Evolutionary conservation across 2,888 invertebrate species (phyloP), one percentile per base, ranked within the genome.

Genomic region (Pachliopta kotzebuea): DNA sequence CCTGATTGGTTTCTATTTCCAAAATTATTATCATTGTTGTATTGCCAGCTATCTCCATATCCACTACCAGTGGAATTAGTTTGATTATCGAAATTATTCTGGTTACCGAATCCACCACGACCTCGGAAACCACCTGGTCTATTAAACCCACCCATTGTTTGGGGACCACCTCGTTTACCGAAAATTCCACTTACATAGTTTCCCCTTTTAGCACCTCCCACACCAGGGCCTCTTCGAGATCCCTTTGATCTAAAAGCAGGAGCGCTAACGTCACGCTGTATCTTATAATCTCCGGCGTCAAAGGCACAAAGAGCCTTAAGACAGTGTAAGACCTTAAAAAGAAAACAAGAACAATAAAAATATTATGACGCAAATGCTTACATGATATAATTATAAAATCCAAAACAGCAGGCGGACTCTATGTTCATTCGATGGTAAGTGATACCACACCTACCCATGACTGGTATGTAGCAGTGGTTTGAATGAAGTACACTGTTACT

Each of bases 291-390:
- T 0, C 97, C 96, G 0, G 97, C 95, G 69, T 95, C 94, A 76
- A 96, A 92, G 42, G 94, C 92, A 77, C 98, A 98, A 0, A 99
- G 84, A 23, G 94, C 93, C 74, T 94, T 94, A 0, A 98, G 91
- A 7, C 96, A 93, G 37, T 92, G 85, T 37, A 98, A 88, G 0
- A 96, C 92, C 92, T 94, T 80, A 1, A 81, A 83, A 67, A 69
- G 55, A 67, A 26, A 59, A 65, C 55, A 54, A 62, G 26, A 21
- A n/a, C 42, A 9, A 17, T 50, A 26, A 42, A 24, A 2, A 57
- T n/a, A n/a, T n/a, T n/a, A n/a, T n/a, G n/a, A n/a, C n/a, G n/a
- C n/a, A n/a, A n/a, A n/a, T n/a, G n/a, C n/a, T n/a, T n/a, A n/a
- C n/a, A n/a, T n/a, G n/a, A n/a, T n/a, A n/a, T n/a, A n/a, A n/a